Base-by-base conservation (phyloP, 92 coral and sea anemone species). In the Epizoanthus illoricatus region DNA sequence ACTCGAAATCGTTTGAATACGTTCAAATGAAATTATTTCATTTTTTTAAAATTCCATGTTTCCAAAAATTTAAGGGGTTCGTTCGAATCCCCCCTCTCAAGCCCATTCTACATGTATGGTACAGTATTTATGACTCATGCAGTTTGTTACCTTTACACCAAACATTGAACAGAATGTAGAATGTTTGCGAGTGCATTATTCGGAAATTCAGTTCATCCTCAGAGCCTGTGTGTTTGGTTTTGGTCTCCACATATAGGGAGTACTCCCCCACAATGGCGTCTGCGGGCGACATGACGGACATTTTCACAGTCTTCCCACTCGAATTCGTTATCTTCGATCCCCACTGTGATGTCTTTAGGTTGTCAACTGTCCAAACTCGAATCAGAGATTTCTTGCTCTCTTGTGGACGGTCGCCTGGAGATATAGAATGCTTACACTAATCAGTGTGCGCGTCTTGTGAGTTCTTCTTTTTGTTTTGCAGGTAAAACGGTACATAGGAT, bases 361-460 rank as follows among this genome's bases (percentile, higher is more conserved):
- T 20, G 7, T 78, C 70, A 9, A 0, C 72, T 61, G 65, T 70
- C 5, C 13, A 16, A 52, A 78, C 71, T 62, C 82, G 55, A 41
- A 78, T 78, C 23, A 78, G 17, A 43, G 71, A 59, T 45, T 78
- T 78, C 71, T 63, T 78, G 59, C 71, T 78, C 52, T 78, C 69
- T 21, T 63, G 82, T 4, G 82, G 82, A 5, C 82, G 82, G 43
- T n/a, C 8, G 15, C 82, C 82, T 78, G 61, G 7, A 59, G 21
- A 45, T 6, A 2, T 1, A 5, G 15, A 56, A 28, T 0, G 7
- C 10, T 1, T 33, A 4, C 2, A 10, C 11, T 12, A 23, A 6
- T 64, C 8, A 23, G 40, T 64, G 69, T 28, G 12, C 69, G 11
- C 13, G 4, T 21, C 56, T 52, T 52, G 56, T 3, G 16, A 2